These are phyloP conservation scores for Mormyrops boulengeri DNA, from an alignment of 2,797 vertebrate genomes.

Conservation along the genomic window DNA sequence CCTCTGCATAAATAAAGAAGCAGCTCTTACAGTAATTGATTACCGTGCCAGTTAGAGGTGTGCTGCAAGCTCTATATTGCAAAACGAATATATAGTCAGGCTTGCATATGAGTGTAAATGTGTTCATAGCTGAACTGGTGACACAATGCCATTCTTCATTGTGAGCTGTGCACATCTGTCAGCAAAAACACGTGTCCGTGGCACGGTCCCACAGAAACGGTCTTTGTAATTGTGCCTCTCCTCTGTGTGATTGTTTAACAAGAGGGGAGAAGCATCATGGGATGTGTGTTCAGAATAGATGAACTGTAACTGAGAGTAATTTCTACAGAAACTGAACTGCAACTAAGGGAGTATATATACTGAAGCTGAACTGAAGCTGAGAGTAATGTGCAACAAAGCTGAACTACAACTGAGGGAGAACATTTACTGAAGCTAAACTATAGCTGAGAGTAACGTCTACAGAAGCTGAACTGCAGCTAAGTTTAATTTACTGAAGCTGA, in stretches of 20 bases:
- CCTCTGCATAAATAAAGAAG: conserved; percentile 31
- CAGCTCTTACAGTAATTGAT: conserved; percentile 40
- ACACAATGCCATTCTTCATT: conserved; percentile 17
- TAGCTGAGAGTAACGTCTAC: neutral
- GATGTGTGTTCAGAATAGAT: neutral
- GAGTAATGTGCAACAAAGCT: neutral
- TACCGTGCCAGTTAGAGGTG: conserved; percentile 19
- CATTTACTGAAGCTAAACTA: neutral
- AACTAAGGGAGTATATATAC: neutral
- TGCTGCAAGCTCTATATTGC: conserved; percentile 23
- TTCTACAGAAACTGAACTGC: neutral
- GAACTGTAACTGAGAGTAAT: neutral
- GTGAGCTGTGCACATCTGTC: neutral
- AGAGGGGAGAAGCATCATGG: neutral
- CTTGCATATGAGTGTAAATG: conserved; percentile 27
- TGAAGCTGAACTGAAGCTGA: neutral
- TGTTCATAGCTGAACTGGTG: conserved; percentile 29
- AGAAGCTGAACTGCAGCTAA: neutral
- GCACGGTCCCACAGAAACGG: neutral
- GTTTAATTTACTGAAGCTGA: neutral
- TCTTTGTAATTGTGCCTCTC: neutral
- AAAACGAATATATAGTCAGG: conserved; percentile 30
- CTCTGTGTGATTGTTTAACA: neutral
- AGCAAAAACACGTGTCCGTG: neutral
- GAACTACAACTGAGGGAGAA: neutral